Evolutionary conservation across 2,113 vertebrate genomes (phyloP), one percentile per base, ranked within the genome.

Genomic region (Myxocyprinus asiaticus): DNA sequence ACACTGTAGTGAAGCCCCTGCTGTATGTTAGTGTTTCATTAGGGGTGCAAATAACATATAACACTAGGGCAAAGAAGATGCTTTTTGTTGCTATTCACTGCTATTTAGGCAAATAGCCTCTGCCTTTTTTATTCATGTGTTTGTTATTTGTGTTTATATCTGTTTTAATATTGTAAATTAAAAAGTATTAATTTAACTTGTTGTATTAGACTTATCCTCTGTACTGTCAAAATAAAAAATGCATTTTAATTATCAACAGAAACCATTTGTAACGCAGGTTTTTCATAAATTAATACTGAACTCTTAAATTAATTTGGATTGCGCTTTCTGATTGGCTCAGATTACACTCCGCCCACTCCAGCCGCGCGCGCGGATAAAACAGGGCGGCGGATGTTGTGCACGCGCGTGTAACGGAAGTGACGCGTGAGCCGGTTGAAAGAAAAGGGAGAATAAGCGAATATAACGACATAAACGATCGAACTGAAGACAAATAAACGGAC

Each of bases 391-490:
- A 76, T n/a, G 73, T 53, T 7, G 4, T 4, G 2, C 5, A 3
- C 10, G 55, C 44, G 44, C 61, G 47, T 22, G 0, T 12, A 76
- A 8, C 73, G 73, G 73, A 76, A 65, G 73, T 76, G 73, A 76
- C 73, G 61, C 14, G 12, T 65, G 61, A 51, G 48, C 70, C 73
- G 73, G 61, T 22, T 76, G 73, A 15, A 65, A 65, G 71, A 74
- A 53, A 76, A 76, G 61, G 64, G 11, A 51, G 45, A 11, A 61
- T 33, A 33, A 33, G 22, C 22, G 22, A 33, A 33, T 33, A 33
- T 33, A 12, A 43, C 51, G 5, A 7, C 33, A 42, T 14, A 42
- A 42, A 12, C 22, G 47, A 65, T 9, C 14, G 45, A 17, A 43
- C 7, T 17, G 22, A 42, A 76, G 22, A 33, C 6, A 4, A 53